These are phyloP conservation scores for Drosophila paulistorum DNA, from an alignment of 1,140 invertebrate species.

Conservation along the genomic window DNA sequence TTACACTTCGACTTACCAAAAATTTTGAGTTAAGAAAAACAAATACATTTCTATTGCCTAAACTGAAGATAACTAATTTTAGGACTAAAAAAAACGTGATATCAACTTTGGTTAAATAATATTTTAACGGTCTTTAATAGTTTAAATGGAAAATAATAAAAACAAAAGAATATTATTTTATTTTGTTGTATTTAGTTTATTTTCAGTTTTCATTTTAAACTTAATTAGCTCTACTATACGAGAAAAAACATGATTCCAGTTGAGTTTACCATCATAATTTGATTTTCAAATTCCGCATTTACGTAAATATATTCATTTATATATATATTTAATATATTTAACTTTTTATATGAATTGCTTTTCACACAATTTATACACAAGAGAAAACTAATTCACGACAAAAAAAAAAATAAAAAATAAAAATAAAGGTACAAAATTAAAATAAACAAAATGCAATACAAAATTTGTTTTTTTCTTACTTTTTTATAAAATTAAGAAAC, in stretches of 20 bases:
- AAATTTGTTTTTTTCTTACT: constrained; percentile 14
- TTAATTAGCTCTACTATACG: constrained; percentile 67
- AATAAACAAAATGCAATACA: constrained; percentile 47
- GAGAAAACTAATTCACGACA: constrained; percentile 33
- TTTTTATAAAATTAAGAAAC: constrained; percentile 50
- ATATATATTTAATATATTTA: no score
- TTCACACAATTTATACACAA: constrained; percentile 6
- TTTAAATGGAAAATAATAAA: no score
- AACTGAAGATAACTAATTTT: no score
- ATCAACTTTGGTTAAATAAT: no score
- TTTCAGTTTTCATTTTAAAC: constrained; percentile 51
- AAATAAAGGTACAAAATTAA: constrained; percentile 20
- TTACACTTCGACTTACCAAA: not conserved
- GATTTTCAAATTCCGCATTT: constrained; percentile 3
- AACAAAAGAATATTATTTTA: constrained; percentile 24
- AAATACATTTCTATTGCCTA: not conserved
- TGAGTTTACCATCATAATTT: not conserved
- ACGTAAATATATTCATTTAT: not conserved
- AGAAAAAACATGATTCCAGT: constrained; percentile 41
- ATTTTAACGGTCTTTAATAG: no score
- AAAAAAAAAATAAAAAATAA: constrained; percentile 34
- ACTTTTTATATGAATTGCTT: not conserved
- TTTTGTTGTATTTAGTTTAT: constrained; percentile 55
- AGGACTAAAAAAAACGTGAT: no score
- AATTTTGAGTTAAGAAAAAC: not conserved